phyloP scores from a whole-genome alignment of 2,797 vertebrate genomes.

The Brachyalestes nurse region DNA sequence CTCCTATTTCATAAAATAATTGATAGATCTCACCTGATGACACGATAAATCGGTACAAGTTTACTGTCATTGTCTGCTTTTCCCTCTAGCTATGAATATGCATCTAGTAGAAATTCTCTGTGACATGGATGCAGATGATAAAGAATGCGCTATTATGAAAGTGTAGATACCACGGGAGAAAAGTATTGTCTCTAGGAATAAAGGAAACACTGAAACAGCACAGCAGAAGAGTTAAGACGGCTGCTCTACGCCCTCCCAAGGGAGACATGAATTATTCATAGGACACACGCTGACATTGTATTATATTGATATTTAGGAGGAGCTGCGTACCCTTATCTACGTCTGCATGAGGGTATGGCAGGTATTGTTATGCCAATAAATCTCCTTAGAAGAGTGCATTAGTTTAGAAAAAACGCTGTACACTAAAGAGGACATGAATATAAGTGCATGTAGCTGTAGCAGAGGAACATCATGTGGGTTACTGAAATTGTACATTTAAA shows the following conservation, averaged over 20 bases:
- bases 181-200: slow-evolving; percentile 8
- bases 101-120: slow-evolving; percentile 8
- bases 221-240: slow-evolving; percentile 22
- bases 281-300: slow-evolving; percentile 18
- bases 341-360: slow-evolving; percentile 27
- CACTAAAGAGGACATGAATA: neutral
- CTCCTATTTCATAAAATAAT: neutral
- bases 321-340: slow-evolving; percentile 28
- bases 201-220: slow-evolving; percentile 13
- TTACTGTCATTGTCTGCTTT: neutral
- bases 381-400: slow-evolving; percentile 14
- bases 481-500: neutral
- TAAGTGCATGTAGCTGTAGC: neutral
- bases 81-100: slow-evolving; percentile 35
- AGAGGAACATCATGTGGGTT: neutral
- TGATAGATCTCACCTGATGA: neutral
- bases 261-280: slow-evolving; percentile 29
- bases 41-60: neutral
- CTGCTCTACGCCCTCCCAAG: neutral
- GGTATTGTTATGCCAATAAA: slow-evolving; percentile 36
- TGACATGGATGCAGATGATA: slow-evolving; percentile 43
- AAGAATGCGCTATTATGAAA: slow-evolving; percentile 20
- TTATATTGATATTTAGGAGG: slow-evolving; percentile 47
- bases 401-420: neutral
- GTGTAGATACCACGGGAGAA: neutral